Evolutionary conservation across 2,797 vertebrate genomes (phyloP), one percentile per base, ranked within the genome.

Genomic region (Oceanodroma leucorhoa): DNA sequence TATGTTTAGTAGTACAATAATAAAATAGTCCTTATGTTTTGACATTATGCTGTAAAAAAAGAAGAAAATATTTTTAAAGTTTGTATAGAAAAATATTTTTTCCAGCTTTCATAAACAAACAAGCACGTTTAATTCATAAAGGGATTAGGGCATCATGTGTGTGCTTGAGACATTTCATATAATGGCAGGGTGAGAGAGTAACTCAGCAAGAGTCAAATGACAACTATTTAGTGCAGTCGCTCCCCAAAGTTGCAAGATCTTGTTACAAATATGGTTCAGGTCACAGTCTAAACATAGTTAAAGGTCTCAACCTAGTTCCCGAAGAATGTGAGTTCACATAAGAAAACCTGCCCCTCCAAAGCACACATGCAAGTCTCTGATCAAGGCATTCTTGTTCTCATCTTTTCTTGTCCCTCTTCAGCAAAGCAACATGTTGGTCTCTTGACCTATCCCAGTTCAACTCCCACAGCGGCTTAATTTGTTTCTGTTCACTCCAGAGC

Each of bases 281-380:
- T 86, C 83, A 80, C 64, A 65, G 46, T 65, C 54, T 83, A 94
- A 83, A 81, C 69, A 90, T 5, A 89, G 77, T 57, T 89, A 89
- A 89, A 91, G 64, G 60, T 89, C 82, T 92, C 73, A 86, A 22
- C 69, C 60, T 77, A 50, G 81, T 94, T 96, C 46, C 77, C 50
- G 73, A 92, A 86, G 80, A 92, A 89, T 96, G 64, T 57, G 83
- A 81, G 81, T 65, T 89, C 92, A 73, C 64, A 45, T 83, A 90
- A 76, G 46, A 88, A 90, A 92, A 67, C 46, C 55, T 86, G 23
- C 46, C 46, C 69, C 36, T 51, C 2, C 0, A 92, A 92, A 76
- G 20, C 41, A n/a, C 5, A 40, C 22, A 32, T 34, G 10, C 23
- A 75, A 80, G 15, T 43, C 40, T 60, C 51, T 85, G 55, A 76